phyloP scores from a whole-genome alignment of 2,797 vertebrate species.

The Dallia pectoralis region DNA sequence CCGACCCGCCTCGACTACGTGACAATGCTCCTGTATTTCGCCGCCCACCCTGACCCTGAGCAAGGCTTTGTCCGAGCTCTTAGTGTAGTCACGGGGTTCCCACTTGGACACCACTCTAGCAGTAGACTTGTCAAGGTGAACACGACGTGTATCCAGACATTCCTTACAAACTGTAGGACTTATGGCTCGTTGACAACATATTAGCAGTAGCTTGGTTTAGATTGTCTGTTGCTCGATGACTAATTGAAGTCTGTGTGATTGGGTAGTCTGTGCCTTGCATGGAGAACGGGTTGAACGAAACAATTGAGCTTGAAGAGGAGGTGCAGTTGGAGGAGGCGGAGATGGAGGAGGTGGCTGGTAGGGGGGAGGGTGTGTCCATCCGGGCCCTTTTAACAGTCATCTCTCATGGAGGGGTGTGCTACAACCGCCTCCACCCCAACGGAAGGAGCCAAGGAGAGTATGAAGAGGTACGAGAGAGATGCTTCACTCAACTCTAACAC shows the following conservation, averaged over 20 bases:
- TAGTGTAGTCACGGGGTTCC: conserved; percentile 72
- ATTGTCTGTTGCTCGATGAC: background rate
- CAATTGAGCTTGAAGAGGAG: conserved; percentile 30
- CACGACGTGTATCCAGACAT: conserved; percentile 4
- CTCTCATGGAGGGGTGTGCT: conserved; percentile 58
- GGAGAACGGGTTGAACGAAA: conserved; percentile 43
- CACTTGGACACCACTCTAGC: conserved; percentile 53
- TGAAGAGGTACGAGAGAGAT: conserved; percentile 62
- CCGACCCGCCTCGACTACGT: conserved; percentile 77
- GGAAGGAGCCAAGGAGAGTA: conserved; percentile 59
- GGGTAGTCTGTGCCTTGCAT: conserved; percentile 65
- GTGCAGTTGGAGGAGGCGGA: conserved; percentile 25
- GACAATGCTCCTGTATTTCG: conserved; percentile 86
- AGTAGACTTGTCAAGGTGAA: conserved; percentile 61
- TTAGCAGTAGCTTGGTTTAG: background rate
- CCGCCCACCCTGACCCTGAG: conserved; percentile 73
- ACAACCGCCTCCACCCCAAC: conserved; percentile 49
- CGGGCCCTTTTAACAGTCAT: conserved; percentile 77
- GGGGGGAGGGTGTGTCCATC: conserved; percentile 74
- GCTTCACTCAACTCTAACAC: background rate
- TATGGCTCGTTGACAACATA: background rate
- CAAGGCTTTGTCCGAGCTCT: conserved; percentile 86
- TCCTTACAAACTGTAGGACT: background rate
- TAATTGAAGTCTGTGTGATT: background rate
- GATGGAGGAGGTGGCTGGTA: conserved; percentile 20